Percentiles rank a stretch among this genome's conserved stretches.
These are phyloP conservation scores for Trilocha varians DNA, from an alignment of 2,888 invertebrate genomes.

Conservation along the genomic window DNA sequence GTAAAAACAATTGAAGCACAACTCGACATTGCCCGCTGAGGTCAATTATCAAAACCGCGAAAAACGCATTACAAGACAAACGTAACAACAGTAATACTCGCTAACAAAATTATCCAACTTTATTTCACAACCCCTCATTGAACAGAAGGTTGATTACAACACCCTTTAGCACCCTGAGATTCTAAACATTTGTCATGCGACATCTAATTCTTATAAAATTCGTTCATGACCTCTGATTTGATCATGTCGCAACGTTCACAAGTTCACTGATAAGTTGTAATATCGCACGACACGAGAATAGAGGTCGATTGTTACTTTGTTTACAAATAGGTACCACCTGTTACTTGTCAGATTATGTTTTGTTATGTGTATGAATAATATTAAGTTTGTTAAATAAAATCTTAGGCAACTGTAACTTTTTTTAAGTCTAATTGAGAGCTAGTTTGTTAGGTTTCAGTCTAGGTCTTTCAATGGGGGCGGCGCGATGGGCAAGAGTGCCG, in stretches of 20 bases:
- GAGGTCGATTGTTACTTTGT: slow-evolving; percentile 16
- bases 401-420: too few species aligned
- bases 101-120: slow-evolving; percentile 56
- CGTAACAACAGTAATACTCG: slow-evolving; percentile 51
- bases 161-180: slow-evolving; percentile 48
- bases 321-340: not conserved
- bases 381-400: too few species aligned
- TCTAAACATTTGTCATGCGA: slow-evolving; percentile 39
- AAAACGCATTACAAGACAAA: slow-evolving; percentile 46
- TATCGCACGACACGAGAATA: slow-evolving; percentile 14
- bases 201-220: slow-evolving; percentile 46
- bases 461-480: too few species aligned
- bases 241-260: slow-evolving; percentile 32
- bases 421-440: too few species aligned
- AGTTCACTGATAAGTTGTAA: slow-evolving; percentile 46
- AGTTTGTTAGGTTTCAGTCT: too few species aligned
- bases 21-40: slow-evolving; percentile 42
- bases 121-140: slow-evolving; percentile 49
- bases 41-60: slow-evolving; percentile 49
- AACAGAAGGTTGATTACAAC: slow-evolving; percentile 50
- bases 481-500: too few species aligned
- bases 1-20: slow-evolving; percentile 35
- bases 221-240: slow-evolving; percentile 37
- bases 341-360: too few species aligned
- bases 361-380: too few species aligned